Percentiles rank a stretch among this genome's conserved stretches.
Conservation (phyloP, 2,113 vertebrate species). For the Ictalurus furcatus region DNA sequence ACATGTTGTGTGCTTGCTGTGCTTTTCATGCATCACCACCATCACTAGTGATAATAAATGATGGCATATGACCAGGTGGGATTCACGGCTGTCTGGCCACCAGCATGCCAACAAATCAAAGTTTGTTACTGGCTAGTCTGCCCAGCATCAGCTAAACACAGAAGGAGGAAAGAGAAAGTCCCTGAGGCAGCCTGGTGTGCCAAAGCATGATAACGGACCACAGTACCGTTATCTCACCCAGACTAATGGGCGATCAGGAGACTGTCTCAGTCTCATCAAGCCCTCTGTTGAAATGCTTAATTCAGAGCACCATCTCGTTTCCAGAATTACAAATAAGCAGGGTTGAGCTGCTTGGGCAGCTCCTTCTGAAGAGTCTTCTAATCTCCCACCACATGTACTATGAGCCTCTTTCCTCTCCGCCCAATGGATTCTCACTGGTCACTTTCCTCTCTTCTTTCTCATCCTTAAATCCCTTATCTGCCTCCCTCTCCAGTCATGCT, state of each 20-base stretch:
- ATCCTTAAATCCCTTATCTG: conserved; percentile 20
- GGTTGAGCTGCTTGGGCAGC: conserved; percentile 40
- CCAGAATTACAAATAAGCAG: not conserved
- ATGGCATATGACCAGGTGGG: conserved; percentile 55
- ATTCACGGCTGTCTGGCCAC: conserved; percentile 62
- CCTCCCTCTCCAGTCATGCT: not conserved
- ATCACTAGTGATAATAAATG: conserved; percentile 65
- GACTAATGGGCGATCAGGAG: conserved; percentile 33
- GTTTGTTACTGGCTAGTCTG: not conserved
- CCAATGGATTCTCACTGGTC: not conserved
- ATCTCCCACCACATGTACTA: conserved; percentile 9
- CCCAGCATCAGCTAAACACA: conserved; percentile 39
- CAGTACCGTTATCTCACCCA: conserved; percentile 37
- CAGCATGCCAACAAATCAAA: conserved; percentile 52
- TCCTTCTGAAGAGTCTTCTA: conserved; percentile 7
- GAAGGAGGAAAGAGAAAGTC: conserved; percentile 52
- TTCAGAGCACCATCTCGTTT: conserved; percentile 21
- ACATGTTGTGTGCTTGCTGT: conserved; percentile 48
- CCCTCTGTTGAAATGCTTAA: conserved; percentile 5
- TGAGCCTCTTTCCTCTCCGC: not conserved
- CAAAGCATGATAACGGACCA: conserved; percentile 49
- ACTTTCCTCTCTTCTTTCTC: conserved; percentile 3
- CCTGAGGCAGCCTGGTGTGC: conserved; percentile 29
- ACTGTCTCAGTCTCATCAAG: not conserved
- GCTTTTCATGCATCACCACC: conserved; percentile 35